These are phyloP conservation scores for Portevinia maculata DNA, from an alignment of 2,888 invertebrate genomes.

Conservation along the genomic window DNA sequence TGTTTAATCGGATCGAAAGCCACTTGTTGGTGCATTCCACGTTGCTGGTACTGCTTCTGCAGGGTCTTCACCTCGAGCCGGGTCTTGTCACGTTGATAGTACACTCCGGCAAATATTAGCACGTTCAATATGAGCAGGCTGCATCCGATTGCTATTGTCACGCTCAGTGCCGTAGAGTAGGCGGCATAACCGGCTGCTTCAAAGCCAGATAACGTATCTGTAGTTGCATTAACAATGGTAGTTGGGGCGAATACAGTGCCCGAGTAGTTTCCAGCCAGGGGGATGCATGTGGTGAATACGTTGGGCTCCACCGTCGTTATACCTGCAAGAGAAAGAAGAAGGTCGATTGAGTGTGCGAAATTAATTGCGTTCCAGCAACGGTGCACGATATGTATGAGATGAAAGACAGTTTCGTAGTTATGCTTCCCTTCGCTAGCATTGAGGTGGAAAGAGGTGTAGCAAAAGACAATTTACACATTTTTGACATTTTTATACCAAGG, in stretches of 20 bases:
- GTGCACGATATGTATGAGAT: background rate
- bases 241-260: conserved; percentile 83
- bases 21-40: conserved; percentile 85
- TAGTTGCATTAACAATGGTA: conserved; percentile 86
- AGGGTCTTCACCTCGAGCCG: conserved; percentile 90
- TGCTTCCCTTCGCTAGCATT: background rate
- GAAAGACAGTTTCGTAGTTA: background rate
- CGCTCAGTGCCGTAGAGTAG: conserved; percentile 94
- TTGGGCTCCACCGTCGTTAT: conserved; percentile 82
- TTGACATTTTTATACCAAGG: too few relatives aligned
- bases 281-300: conserved; percentile 84
- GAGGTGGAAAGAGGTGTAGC: background rate
- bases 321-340: conserved; percentile 76
- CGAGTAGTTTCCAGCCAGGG: conserved; percentile 83
- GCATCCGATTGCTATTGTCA: conserved; percentile 97
- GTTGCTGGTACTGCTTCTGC: conserved; percentile 89
- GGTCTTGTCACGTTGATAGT: conserved; percentile 95
- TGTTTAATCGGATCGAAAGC: conserved; percentile 88
- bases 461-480: too few relatives aligned
- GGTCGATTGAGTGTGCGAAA: conserved; percentile 28
- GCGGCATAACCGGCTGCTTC: conserved; percentile 94
- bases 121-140: conserved; percentile 95
- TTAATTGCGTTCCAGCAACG: conserved; percentile 41
- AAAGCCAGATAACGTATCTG: conserved; percentile 90
- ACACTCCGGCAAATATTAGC: conserved; percentile 96